Evolutionary conservation across 2,797 vertebrate genomes (phyloP), one percentile per base, ranked within the genome.

Genomic region (Pseudopleuronectes americanus): DNA sequence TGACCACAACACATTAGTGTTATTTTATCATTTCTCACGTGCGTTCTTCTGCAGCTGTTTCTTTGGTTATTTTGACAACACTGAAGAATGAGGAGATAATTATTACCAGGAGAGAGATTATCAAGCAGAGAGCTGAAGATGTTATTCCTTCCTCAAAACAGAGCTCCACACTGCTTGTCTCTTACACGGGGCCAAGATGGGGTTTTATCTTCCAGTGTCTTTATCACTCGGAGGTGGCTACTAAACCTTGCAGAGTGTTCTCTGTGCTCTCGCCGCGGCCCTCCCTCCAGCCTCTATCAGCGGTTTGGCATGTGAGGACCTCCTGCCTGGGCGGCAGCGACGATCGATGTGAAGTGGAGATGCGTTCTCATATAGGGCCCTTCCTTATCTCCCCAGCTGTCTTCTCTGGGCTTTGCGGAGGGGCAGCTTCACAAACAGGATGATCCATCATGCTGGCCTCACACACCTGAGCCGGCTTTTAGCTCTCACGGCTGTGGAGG

Each of bases 361-460:
- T 86, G 86, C 87, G 85, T 75, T 86, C 87, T 90, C 82, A 81
- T 88, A 88, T 38, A 81, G 76, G 79, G 76, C 71, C 48, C 38
- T 45, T 87, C 64, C 91, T 93, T 92, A 93, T 93, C 90, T 89
- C 80, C 80, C 74, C 82, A 83, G 83, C 84, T 92, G 91, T 94
- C 92, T 89, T 90, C 82, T 83, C 73, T 2, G 90, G 84, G 75
- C 88, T 80, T 68, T 80, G 87, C 77, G 71, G 83, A 87, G 82
- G 86, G 83, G 83, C 84, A 83, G 84, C 71, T 74, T 80, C 87
- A 71, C 88, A 87, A 87, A 81, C 92, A 86, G 89, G 78, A 86
- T 67, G 82, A 92, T 93, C 89, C 86, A 91, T 92, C 92, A 91
- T 77, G 82, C 76, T 70, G 86, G 89, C 83, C 89, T 88, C 81